A percentile compares a stretch with the other conserved stretches of the same genome.
Conservation (phyloP, 2,113 vertebrate species). For the Oxyruncus cristatus region DNA sequence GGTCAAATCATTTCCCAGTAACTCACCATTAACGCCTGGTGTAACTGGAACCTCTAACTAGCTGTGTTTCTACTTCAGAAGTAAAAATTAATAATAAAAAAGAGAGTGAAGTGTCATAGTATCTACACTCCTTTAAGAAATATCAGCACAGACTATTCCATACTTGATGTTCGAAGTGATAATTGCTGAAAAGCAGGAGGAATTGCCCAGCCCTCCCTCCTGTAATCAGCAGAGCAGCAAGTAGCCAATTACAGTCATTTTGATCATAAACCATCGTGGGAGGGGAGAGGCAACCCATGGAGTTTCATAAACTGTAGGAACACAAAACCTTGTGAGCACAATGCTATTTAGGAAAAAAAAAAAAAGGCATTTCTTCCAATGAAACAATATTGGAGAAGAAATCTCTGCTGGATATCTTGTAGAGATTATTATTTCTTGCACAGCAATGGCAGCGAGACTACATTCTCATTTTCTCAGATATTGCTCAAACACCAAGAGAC, state of each 20-base stretch:
- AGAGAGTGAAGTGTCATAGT: background rate
- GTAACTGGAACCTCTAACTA: background rate
- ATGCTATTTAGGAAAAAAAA: background rate
- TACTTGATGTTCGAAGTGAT: background rate
- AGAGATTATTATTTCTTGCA: constrained; percentile 4
- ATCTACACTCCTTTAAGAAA: background rate
- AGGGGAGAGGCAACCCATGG: background rate
- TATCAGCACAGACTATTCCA: accelerated
- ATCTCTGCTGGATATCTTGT: background rate
- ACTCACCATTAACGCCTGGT: background rate
- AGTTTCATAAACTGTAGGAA: background rate
- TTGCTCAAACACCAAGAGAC: constrained; percentile 12
- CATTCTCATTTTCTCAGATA: constrained; percentile 20
- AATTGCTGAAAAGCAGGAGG: background rate
- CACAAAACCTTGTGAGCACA: background rate
- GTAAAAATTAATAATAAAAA: background rate
- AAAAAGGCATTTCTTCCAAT: background rate
- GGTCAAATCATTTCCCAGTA: background rate
- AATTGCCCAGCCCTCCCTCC: background rate
- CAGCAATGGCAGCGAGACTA: background rate
- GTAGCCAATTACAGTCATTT: background rate
- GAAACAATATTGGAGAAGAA: constrained; percentile 17
- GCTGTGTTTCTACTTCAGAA: background rate
- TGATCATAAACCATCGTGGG: background rate
- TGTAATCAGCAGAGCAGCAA: background rate